phyloP scores from a whole-genome alignment of 2,888 invertebrate genomes.

The Microctonus hyperodae region DNA sequence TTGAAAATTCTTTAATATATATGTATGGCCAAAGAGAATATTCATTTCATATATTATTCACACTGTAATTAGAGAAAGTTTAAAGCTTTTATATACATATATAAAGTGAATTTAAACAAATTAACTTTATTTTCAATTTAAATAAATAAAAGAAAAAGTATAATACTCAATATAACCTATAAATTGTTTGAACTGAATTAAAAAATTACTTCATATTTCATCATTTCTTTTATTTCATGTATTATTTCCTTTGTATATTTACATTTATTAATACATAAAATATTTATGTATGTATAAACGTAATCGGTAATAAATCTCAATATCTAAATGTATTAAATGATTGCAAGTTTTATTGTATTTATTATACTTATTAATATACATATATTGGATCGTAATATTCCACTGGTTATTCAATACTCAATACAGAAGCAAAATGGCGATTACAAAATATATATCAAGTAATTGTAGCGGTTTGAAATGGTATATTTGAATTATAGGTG shows the following conservation, averaged over 20 bases:
- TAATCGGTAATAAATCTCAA: neutral
- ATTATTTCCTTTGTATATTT: no score
- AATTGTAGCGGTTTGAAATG: constrained; percentile 17
- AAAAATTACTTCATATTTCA: no score
- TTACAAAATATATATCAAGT: constrained; percentile 20
- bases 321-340: neutral
- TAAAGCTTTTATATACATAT: neutral
- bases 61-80: constrained; percentile 4
- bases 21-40: no score
- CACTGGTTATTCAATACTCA: constrained; percentile 1
- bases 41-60: neutral
- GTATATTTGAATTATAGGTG: constrained; percentile 19
- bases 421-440: neutral
- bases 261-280: neutral
- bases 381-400: neutral
- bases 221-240: no score
- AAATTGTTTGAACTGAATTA: no score
- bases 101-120: neutral
- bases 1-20: constrained; percentile 19
- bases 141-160: neutral
- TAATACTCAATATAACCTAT: neutral
- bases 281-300: neutral
- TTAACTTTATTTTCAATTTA: neutral
- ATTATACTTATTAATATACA: no score
- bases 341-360: neutral